A percentile compares a stretch with the other conserved stretches of the same genome.
These are phyloP conservation scores for Chrysaora quinquecirrha DNA, from an alignment of 30 jellyfish, hydroid and myxozoan species.

Conservation along the genomic window DNA sequence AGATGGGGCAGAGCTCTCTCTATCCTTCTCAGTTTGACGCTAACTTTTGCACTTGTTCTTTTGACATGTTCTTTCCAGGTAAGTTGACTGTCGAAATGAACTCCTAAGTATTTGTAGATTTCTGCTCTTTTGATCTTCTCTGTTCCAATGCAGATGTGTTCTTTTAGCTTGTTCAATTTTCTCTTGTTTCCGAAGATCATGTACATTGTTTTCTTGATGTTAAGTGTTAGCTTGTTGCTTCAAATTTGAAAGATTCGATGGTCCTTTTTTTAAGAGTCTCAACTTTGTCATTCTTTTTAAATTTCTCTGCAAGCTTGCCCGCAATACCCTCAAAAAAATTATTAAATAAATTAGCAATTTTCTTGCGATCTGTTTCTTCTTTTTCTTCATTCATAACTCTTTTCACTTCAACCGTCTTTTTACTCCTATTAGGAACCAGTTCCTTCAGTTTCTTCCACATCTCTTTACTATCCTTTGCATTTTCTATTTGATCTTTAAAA, in stretches of 20 bases:
- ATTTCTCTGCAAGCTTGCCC: slow-evolving; percentile 50
- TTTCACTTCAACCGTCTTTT: background rate
- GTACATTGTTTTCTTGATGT: slow-evolving; percentile 39
- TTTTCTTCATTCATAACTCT: slow-evolving; percentile 6
- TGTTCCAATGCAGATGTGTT: slow-evolving; percentile 15
- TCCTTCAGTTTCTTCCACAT: slow-evolving; percentile 31
- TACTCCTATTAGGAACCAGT: background rate
- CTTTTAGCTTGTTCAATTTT: slow-evolving; percentile 1
- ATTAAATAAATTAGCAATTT: slow-evolving; percentile 36
- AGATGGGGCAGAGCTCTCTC: background rate
- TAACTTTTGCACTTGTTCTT: background rate
- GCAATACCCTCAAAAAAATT: slow-evolving; percentile 55
- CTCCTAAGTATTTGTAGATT: slow-evolving; percentile 31
- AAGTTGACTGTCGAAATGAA: slow-evolving; percentile 1
- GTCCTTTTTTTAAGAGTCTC: slow-evolving; percentile 45
- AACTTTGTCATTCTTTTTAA: slow-evolving; percentile 21
- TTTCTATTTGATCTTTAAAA: slow-evolving; percentile 19
- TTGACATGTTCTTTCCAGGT: slow-evolving; percentile 4
- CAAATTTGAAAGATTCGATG: slow-evolving; percentile 46
- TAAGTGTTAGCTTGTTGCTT: slow-evolving; percentile 40
- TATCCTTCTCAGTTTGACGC: background rate
- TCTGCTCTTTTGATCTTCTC: slow-evolving; percentile 7
- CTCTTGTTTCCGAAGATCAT: slow-evolving; percentile 31
- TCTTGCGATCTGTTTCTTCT: slow-evolving; percentile 44
- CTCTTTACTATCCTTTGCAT: slow-evolving; percentile 46